Conservation (phyloP, 2,888 invertebrate species). For the Argynnis bischoffii region DNA sequence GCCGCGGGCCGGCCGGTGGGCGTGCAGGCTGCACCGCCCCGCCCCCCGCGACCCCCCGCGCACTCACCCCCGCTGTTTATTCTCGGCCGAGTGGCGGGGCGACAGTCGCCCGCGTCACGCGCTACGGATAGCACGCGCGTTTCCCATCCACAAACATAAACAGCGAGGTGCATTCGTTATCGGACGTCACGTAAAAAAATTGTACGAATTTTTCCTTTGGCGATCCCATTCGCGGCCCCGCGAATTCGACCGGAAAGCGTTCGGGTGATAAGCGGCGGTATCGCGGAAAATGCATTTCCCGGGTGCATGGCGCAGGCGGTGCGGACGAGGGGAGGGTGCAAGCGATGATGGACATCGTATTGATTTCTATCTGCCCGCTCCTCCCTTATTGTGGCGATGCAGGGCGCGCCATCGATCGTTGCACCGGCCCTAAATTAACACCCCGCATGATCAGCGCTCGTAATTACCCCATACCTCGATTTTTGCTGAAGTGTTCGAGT, state of each 20-base stretch:
- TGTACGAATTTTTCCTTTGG: constrained; percentile 48
- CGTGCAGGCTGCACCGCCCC: constrained; percentile 71
- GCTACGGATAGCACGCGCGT: constrained; percentile 69
- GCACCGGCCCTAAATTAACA: constrained; percentile 68
- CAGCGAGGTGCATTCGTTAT: constrained; percentile 74
- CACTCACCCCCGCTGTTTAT: constrained; percentile 75
- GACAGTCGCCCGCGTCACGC: constrained; percentile 80
- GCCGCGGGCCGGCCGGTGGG: constrained; percentile 73
- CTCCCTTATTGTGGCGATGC: constrained; percentile 79
- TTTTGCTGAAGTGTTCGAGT: constrained; percentile 57
- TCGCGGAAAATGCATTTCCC: constrained; percentile 77
- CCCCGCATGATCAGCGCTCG: constrained; percentile 43
- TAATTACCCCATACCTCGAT: constrained; percentile 57
- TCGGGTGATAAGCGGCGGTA: constrained; percentile 59
- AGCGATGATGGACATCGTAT: constrained; percentile 84
- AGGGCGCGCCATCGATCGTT: constrained; percentile 79
- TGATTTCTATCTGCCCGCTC: constrained; percentile 83
- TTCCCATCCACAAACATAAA: constrained; percentile 48
- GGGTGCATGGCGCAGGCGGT: constrained; percentile 77
- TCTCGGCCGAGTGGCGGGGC: constrained; percentile 75
- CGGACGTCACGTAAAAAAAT: constrained; percentile 62
- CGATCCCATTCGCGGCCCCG: constrained; percentile 28
- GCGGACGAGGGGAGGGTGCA: constrained; percentile 84
- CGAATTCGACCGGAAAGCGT: constrained; percentile 44
- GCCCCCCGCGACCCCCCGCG: constrained; percentile 49